Percentiles rank a stretch among this genome's conserved stretches.
phyloP scores from a whole-genome alignment of 2,888 invertebrate genomes.

The Dascillus cervinus region DNA sequence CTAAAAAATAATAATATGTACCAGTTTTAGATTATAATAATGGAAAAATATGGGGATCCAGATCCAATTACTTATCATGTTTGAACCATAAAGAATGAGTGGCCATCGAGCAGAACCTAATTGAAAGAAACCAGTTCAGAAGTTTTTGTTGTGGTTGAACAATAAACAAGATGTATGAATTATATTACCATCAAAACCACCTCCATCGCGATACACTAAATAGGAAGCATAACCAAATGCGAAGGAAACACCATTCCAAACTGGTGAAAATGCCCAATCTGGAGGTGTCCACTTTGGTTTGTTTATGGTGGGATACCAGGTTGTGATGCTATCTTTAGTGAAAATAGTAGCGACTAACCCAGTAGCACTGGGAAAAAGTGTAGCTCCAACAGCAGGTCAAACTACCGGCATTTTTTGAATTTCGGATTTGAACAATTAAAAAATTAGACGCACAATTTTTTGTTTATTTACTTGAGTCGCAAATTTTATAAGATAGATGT shows the following conservation, averaged over 20 bases:
- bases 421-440: not conserved
- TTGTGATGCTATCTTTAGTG: constrained; percentile 55
- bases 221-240: constrained; percentile 82
- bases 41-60: constrained; percentile 85
- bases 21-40: constrained; percentile 60
- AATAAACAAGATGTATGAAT: too few species aligned
- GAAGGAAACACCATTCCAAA: constrained; percentile 71
- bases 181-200: constrained; percentile 61
- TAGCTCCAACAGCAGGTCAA: constrained; percentile 44
- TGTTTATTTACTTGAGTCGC: too few species aligned
- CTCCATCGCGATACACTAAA: constrained; percentile 69
- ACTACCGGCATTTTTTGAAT: constrained; percentile 13
- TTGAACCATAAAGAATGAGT: constrained; percentile 63
- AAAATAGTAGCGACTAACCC: constrained; percentile 58
- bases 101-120: constrained; percentile 56
- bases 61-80: constrained; percentile 73
- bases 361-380: constrained; percentile 62
- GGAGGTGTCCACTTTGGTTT: constrained; percentile 75
- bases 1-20: too few species aligned
- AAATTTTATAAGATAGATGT: too few species aligned
- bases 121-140: too few species aligned
- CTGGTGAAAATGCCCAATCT: constrained; percentile 68
- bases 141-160: too few species aligned
- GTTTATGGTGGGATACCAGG: constrained; percentile 67
- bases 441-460: not conserved